These are phyloP conservation scores for Perdita meconis DNA, from an alignment of 2,888 invertebrate genomes.

Conservation along the genomic window DNA sequence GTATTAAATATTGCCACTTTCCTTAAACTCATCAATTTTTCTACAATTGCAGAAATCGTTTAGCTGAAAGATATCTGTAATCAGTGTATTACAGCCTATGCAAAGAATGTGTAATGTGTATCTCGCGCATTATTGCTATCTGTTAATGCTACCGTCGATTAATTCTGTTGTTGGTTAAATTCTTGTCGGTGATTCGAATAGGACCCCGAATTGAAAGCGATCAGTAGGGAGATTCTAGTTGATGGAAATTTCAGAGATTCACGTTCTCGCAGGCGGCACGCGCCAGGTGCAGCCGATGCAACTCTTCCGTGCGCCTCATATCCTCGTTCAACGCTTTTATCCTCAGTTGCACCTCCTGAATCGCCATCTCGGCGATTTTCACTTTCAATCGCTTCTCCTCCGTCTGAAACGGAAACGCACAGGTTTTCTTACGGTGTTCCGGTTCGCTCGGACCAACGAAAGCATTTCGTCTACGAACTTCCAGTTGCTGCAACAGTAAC, in stretches of 20 bases:
- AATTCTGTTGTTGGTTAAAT: too few species aligned
- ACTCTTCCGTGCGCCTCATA: slow-evolving; percentile 58
- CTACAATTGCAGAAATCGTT: too few species aligned
- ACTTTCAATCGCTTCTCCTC: slow-evolving; percentile 70
- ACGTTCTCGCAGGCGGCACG: slow-evolving; percentile 26
- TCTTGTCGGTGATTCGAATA: too few species aligned
- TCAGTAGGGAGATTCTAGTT: too few species aligned
- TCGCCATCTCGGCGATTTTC: slow-evolving; percentile 71
- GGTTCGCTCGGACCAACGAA: not conserved
- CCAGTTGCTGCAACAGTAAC: slow-evolving; percentile 63
- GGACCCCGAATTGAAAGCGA: too few species aligned
- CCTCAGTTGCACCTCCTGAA: slow-evolving; percentile 69
- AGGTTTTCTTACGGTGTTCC: not conserved
- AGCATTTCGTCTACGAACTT: slow-evolving; percentile 50
- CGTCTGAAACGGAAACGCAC: slow-evolving; percentile 54
- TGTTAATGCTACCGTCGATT: too few species aligned
- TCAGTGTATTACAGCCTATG: too few species aligned
- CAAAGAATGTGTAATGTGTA: too few species aligned
- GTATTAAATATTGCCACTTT: too few species aligned
- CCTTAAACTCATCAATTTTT: too few species aligned
- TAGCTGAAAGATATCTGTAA: too few species aligned
- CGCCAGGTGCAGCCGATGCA: slow-evolving; percentile 51
- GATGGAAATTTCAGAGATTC: slow-evolving; percentile 2
- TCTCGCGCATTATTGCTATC: too few species aligned
- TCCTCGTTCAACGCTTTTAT: slow-evolving; percentile 69